Evolutionary conservation across 2,888 invertebrate genomes (phyloP).

Genomic region (Calameuta idolon): DNA sequence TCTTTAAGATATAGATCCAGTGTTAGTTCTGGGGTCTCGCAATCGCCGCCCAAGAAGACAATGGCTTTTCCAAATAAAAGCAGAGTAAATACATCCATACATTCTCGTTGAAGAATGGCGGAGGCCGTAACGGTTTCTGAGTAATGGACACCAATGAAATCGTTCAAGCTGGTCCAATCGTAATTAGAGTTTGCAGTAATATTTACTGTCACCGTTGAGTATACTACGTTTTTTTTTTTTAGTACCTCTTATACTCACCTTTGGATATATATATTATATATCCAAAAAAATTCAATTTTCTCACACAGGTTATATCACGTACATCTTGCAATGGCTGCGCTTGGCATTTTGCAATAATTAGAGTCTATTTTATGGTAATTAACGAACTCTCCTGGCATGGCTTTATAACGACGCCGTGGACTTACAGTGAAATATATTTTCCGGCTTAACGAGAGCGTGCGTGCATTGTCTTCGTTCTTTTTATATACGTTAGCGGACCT

Average conservation of each 20-base stretch:
- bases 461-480: conserved; percentile 26
- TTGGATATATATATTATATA: too few species aligned
- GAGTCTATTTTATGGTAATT: conserved; percentile 30
- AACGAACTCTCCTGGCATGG: conserved; percentile 18
- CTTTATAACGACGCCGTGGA: conserved; percentile 13
- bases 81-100: neutral
- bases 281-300: neutral
- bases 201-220: neutral
- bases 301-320: neutral
- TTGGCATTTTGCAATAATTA: conserved; percentile 24
- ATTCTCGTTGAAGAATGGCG: neutral
- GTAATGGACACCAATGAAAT: neutral
- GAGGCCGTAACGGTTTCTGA: neutral
- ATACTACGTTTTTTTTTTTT: neutral
- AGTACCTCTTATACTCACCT: neutral
- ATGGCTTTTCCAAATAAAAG: neutral
- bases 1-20: neutral
- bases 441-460: conserved; percentile 22
- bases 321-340: neutral
- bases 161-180: neutral
- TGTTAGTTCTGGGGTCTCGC: neutral
- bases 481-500: conserved; percentile 8
- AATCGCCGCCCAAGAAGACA: neutral
- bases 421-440: conserved; percentile 25
- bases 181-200: neutral